phyloP scores from a whole-genome alignment of 2,113 vertebrate species.

The Eublepharis macularius region DNA sequence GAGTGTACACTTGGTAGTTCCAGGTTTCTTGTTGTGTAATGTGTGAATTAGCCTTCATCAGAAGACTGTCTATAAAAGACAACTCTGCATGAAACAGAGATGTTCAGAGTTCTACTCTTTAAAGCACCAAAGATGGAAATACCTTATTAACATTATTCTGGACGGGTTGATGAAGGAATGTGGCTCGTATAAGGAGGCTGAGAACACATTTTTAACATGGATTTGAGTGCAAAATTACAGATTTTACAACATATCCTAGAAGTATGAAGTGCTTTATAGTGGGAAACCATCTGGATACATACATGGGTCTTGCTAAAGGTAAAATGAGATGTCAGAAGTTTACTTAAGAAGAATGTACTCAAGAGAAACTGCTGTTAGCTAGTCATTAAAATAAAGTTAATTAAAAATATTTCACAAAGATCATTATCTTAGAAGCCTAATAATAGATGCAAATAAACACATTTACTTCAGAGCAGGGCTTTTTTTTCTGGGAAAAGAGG shows the following conservation, averaged over 20 bases:
- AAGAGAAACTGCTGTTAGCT: neutral
- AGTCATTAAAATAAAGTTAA: too few species aligned
- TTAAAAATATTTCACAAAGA: too few species aligned
- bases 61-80: neutral
- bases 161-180: neutral
- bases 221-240: neutral
- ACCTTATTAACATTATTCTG: neutral
- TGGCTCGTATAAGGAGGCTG: neutral
- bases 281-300: neutral
- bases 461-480: too few species aligned
- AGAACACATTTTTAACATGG: neutral
- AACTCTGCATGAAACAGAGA: neutral
- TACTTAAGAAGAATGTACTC: slow-evolving; percentile 6
- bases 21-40: neutral
- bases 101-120: neutral
- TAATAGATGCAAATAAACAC: neutral
- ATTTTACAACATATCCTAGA: neutral
- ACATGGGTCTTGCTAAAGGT: neutral
- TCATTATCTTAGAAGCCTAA: slow-evolving; percentile 13
- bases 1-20: neutral
- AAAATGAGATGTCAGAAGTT: neutral
- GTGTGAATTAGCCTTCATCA: neutral
- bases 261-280: neutral
- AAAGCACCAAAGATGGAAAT: neutral
- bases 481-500: too few species aligned